Percentiles rank a stretch among this genome's conserved stretches.
These are phyloP conservation scores for Calcarius ornatus DNA, from an alignment of 2,113 vertebrate species.

Conservation along the genomic window DNA sequence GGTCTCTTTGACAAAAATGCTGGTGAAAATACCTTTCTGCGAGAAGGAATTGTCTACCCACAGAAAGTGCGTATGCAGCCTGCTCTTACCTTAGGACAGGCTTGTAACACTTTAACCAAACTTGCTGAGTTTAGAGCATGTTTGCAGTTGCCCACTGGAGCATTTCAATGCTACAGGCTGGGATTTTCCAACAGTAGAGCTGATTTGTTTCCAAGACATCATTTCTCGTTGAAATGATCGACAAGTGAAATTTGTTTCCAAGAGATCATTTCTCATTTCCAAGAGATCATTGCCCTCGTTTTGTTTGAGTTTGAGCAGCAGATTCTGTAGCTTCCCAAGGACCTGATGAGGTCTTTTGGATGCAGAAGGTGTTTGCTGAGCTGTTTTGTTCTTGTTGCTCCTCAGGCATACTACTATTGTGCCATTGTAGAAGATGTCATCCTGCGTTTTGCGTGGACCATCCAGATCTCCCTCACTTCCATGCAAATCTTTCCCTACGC, in stretches of 20 bases:
- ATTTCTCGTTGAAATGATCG: neutral
- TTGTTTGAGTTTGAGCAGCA: neutral
- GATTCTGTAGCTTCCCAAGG: neutral
- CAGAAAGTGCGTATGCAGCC: conserved; percentile 85
- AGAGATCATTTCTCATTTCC: neutral
- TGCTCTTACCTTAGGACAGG: neutral
- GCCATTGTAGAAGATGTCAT: conserved; percentile 95
- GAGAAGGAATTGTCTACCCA: conserved; percentile 98
- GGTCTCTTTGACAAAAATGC: conserved; percentile 96
- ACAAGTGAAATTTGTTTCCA: neutral
- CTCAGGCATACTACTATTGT: conserved; percentile 98
- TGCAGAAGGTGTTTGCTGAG: neutral
- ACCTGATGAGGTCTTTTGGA: neutral
- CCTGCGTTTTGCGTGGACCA: conserved; percentile 95
- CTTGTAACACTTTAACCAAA: neutral
- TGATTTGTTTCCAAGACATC: neutral
- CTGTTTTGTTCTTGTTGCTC: neutral
- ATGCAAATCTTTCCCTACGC: conserved; percentile 75
- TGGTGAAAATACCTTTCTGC: conserved; percentile 95
- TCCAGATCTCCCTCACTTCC: conserved; percentile 88
- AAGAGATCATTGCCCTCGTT: neutral
- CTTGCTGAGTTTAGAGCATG: neutral
- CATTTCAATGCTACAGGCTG: neutral
- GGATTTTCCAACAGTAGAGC: neutral
- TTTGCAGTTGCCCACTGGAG: neutral